Conservation (phyloP, 2,797 vertebrate species). For the Coilia nasus region DNA sequence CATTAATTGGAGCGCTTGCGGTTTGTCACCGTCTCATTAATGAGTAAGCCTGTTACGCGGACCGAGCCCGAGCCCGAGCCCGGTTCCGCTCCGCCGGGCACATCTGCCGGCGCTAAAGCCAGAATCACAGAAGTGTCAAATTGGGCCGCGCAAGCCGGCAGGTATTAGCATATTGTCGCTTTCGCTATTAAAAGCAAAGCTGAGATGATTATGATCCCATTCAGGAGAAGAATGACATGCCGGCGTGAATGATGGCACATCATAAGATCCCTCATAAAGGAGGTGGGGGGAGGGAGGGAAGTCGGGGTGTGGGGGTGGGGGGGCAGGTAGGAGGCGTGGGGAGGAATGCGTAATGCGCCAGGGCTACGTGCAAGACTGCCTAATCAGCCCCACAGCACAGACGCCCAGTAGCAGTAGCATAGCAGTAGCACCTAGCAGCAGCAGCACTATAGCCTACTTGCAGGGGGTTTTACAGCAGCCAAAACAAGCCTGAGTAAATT, state of each 20-base stretch:
- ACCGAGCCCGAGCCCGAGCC: no score
- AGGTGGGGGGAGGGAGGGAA: conserved; percentile 57
- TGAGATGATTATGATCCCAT: conserved; percentile 75
- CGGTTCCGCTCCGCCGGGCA: conserved; percentile 72
- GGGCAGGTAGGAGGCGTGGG: conserved; percentile 57
- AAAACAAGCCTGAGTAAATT: conserved; percentile 49
- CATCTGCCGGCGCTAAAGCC: conserved; percentile 74
- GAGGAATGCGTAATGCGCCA: conserved; percentile 65
- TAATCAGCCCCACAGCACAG: conserved; percentile 29
- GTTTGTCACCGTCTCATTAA: conserved; percentile 79
- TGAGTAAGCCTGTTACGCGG: conserved; percentile 69
- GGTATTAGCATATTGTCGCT: conserved; percentile 72
- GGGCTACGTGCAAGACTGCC: conserved; percentile 27
- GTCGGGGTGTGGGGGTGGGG: conserved; percentile 52
- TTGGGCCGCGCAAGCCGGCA: conserved; percentile 59
- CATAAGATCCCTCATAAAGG: conserved; percentile 63
- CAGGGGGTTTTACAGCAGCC: not conserved
- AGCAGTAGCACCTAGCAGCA: not conserved
- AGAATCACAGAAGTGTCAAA: conserved; percentile 76
- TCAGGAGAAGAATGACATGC: conserved; percentile 70
- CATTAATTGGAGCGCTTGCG: conserved; percentile 73
- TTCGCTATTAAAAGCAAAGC: conserved; percentile 78
- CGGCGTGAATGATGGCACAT: conserved; percentile 74
- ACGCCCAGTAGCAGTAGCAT: not conserved
- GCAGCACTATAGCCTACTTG: conserved; percentile 30